phyloP scores from a whole-genome alignment of 1,140 invertebrate genomes.

The Papilio polytes region DNA sequence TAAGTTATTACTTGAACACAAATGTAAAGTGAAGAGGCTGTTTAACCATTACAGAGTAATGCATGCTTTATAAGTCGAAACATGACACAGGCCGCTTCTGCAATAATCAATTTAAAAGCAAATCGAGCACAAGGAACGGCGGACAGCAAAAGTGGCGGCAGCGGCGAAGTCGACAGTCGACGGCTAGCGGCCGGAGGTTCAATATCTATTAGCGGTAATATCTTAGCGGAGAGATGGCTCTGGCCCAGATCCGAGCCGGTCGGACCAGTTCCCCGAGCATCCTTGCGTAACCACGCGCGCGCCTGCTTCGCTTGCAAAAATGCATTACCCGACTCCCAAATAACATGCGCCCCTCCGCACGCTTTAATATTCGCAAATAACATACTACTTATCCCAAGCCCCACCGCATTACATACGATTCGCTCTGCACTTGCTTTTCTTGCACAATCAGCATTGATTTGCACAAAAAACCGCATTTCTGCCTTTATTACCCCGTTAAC shows the following conservation, averaged over 20 bases:
- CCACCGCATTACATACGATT: conserved; percentile 46
- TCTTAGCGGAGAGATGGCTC: conserved; percentile 78
- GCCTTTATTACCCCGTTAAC: conserved; percentile 64
- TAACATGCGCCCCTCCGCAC: conserved; percentile 70
- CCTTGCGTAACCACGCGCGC: conserved; percentile 75
- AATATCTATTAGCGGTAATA: conserved; percentile 81
- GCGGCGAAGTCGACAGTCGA: conserved; percentile 40
- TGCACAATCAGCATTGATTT: conserved; percentile 74
- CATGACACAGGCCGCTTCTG: conserved; percentile 39
- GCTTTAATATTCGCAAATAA: conserved; percentile 67
- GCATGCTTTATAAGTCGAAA: conserved; percentile 38
- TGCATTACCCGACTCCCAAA: conserved; percentile 74
- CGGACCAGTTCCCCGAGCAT: conserved; percentile 75
- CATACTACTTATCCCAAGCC: conserved; percentile 57
- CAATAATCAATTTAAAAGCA: conserved; percentile 47
- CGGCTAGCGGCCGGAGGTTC: conserved; percentile 64
- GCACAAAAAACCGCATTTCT: conserved; percentile 67
- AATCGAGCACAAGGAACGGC: conserved; percentile 48
- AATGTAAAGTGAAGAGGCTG: conserved; percentile 16
- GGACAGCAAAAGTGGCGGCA: conserved; percentile 45
- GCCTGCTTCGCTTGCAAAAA: conserved; percentile 73
- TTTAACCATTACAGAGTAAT: conserved; percentile 32
- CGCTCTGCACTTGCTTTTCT: conserved; percentile 42
- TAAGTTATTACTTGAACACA: conserved; percentile 15
- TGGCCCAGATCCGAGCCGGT: conserved; percentile 80